Evolutionary conservation across 1,140 invertebrate species (phyloP).

Genomic region (Drosophila neocordata): DNA sequence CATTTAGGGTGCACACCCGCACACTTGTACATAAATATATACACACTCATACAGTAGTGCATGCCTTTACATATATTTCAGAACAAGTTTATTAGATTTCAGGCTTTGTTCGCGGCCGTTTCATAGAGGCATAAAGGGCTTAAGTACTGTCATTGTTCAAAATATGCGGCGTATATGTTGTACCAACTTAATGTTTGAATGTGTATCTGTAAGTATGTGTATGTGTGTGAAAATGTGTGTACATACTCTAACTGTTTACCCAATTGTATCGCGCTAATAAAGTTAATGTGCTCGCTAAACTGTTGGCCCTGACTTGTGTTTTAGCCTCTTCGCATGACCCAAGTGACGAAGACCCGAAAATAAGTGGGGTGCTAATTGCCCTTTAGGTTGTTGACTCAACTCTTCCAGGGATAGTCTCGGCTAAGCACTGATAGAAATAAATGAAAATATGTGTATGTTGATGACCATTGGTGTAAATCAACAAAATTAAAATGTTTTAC

Average conservation of each 20-base stretch:
- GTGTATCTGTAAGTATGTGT: constrained; percentile 12
- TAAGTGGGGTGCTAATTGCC: constrained; percentile 69
- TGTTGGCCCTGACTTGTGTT: constrained; percentile 65
- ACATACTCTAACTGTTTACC: constrained; percentile 34
- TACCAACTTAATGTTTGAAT: constrained; percentile 5
- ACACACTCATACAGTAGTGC: constrained; percentile 15
- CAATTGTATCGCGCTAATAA: constrained; percentile 69
- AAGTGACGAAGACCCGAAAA: constrained; percentile 9
- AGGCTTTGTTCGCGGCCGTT: constrained; percentile 53
- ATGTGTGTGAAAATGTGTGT: constrained; percentile 6
- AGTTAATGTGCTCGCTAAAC: constrained; percentile 71
- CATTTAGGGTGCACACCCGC: not conserved
- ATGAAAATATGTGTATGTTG: not conserved
- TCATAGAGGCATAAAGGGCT: constrained; percentile 55
- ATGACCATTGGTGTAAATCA: no score
- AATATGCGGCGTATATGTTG: constrained; percentile 45
- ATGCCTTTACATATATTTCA: constrained; percentile 8
- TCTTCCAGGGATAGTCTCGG: constrained; percentile 46
- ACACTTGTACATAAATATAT: constrained; percentile 9
- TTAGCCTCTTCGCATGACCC: constrained; percentile 50
- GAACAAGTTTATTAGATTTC: constrained; percentile 72
- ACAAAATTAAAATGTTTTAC: no score
- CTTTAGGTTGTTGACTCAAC: constrained; percentile 72
- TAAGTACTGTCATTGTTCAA: constrained; percentile 57
- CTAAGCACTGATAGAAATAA: not conserved